Percentiles rank a stretch among this genome's conserved stretches.
These are phyloP conservation scores for Pandemis corylana DNA, from an alignment of 2,888 invertebrate genomes.

Conservation along the genomic window DNA sequence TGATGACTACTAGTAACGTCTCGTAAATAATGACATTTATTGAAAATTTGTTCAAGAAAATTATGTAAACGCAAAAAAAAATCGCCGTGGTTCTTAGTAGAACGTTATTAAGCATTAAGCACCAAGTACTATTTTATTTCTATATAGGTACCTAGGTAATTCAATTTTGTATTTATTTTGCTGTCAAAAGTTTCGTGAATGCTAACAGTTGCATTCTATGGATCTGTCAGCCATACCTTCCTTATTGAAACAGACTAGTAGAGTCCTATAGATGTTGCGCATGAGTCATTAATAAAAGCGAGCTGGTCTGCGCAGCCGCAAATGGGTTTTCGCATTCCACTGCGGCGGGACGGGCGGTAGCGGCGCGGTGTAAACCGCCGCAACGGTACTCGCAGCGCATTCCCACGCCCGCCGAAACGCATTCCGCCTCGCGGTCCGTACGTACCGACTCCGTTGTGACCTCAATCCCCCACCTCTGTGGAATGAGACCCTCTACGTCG, in stretches of 20 bases:
- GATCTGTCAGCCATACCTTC: too few species aligned
- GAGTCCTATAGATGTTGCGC: slow-evolving; percentile 60
- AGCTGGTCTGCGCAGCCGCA: slow-evolving; percentile 66
- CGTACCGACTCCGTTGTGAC: slow-evolving; percentile 62
- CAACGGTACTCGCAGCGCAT: slow-evolving; percentile 83
- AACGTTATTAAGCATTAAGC: too few species aligned
- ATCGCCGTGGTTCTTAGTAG: too few species aligned
- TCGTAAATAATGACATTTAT: too few species aligned
- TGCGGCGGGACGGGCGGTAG: slow-evolving; percentile 54
- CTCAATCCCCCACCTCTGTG: slow-evolving; percentile 62
- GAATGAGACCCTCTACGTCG: slow-evolving; percentile 50
- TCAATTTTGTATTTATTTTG: too few species aligned
- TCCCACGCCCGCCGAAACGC: slow-evolving; percentile 73
- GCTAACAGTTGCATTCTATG: too few species aligned
- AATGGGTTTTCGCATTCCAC: slow-evolving; percentile 81
- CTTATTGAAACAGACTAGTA: slow-evolving; percentile 2
- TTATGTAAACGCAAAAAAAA: too few species aligned
- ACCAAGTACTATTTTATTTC: too few species aligned
- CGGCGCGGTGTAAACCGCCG: slow-evolving; percentile 63
- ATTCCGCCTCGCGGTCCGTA: slow-evolving; percentile 65
- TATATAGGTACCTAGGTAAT: too few species aligned
- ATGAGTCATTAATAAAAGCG: slow-evolving; percentile 73
- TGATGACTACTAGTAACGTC: too few species aligned
- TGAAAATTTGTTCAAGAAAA: too few species aligned
- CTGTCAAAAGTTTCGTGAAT: too few species aligned